Percentiles rank a stretch among this genome's conserved stretches.
phyloP scores from a whole-genome alignment of 2,113 vertebrate genomes.

The Australoheros scitulus region DNA sequence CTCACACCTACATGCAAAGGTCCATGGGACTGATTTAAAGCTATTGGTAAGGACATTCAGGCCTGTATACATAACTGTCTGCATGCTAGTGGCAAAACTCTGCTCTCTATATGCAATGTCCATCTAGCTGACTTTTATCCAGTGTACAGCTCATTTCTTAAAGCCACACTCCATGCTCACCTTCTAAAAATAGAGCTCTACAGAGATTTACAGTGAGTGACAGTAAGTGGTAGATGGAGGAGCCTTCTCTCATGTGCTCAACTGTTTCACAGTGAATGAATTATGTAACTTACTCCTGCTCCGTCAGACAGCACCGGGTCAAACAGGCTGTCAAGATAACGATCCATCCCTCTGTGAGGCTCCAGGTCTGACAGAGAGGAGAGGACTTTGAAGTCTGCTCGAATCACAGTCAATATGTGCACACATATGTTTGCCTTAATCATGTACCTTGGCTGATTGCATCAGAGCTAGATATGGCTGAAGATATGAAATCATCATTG shows the following conservation, averaged over 20 bases:
- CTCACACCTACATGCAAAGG: not conserved
- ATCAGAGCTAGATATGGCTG: conserved; percentile 67
- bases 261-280: conserved; percentile 24
- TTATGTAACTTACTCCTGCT: conserved; percentile 81
- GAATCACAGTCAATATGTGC: not conserved
- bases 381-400: not conserved
- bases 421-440: not conserved
- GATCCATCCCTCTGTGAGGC: conserved; percentile 88
- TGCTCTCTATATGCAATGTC: not conserved
- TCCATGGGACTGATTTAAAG: not conserved
- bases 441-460: conserved; percentile 62
- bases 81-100: not conserved
- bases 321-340: conserved; percentile 95
- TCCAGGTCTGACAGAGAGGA: conserved; percentile 68
- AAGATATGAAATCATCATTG: conserved; percentile 77
- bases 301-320: conserved; percentile 90
- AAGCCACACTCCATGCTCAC: not conserved
- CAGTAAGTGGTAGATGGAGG: conserved; percentile 1
- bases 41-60: not conserved
- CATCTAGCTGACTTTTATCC: not conserved
- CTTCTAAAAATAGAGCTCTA: conserved; percentile 1
- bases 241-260: not conserved
- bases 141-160: conserved; percentile 4
- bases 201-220: not conserved
- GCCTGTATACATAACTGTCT: not conserved